These are phyloP conservation scores for Trilocha varians DNA, from an alignment of 2,888 invertebrate genomes.

Conservation along the genomic window DNA sequence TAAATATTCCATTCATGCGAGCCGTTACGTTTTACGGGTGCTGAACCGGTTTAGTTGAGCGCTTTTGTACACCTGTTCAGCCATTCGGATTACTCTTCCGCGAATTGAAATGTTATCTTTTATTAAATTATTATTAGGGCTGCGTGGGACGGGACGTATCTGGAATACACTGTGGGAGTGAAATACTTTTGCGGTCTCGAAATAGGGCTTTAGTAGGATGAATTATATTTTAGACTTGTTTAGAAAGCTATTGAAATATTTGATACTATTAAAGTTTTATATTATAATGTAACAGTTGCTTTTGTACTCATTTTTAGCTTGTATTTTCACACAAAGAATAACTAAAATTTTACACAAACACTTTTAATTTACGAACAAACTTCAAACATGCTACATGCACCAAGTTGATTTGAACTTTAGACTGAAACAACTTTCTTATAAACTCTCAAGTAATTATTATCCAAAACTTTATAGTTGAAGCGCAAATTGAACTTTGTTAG, in stretches of 20 bases:
- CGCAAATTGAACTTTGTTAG: neutral
- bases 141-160: neutral
- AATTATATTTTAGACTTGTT: too few relatives aligned
- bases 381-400: neutral
- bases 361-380: too few relatives aligned
- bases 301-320: too few relatives aligned
- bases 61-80: slow-evolving; percentile 53
- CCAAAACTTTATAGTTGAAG: neutral
- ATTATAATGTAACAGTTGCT: too few relatives aligned
- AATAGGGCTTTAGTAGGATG: slow-evolving; percentile 5
- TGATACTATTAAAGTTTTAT: too few relatives aligned
- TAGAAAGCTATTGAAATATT: too few relatives aligned
- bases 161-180: neutral
- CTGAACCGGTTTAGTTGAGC: slow-evolving; percentile 37
- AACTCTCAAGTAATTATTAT: neutral
- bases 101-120: slow-evolving; percentile 15
- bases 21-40: slow-evolving; percentile 17
- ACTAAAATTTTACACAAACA: too few relatives aligned
- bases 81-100: slow-evolving; percentile 60
- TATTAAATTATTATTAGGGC: neutral
- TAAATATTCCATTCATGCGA: slow-evolving; percentile 22
- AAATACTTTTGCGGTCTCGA: too few relatives aligned
- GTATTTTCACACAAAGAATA: too few relatives aligned
- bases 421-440: neutral
- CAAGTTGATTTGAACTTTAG: neutral